Evolutionary conservation across 2,797 vertebrate species (phyloP), one percentile per base, ranked within the genome.

Genomic region (Neoniphon sammara): DNA sequence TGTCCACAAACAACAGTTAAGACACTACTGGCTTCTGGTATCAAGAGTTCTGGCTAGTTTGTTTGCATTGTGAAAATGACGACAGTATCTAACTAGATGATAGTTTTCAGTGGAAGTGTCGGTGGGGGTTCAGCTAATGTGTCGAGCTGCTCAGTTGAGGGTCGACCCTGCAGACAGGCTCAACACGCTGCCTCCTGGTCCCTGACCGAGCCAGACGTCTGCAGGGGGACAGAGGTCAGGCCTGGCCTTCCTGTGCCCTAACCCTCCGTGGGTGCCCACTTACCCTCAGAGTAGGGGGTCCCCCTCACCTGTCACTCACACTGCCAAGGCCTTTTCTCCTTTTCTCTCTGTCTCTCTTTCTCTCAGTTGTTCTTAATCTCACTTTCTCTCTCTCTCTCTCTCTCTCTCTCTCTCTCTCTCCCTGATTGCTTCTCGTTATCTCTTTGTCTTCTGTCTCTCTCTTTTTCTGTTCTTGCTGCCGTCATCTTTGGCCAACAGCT

Each of bases 251-350:
- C 90, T 93, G 85, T 91, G 87, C 84, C 83, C 87, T 92, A 88
- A 90, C 89, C 84, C 91, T 88, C 86, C 75, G 75, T 82, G 74
- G 92, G 90, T 92, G 85, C 90, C 89, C 85, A 93, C 92, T 93
- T 94, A 91, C 87, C 87, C 88, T 92, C 84, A 80, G 84, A 82
- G 87, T 84, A 91, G 91, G 92, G 87, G 91, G 89, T 91, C 89
- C 76, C 59, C 55, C 80, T 74, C 18, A 50, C 80, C 82, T 92
- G 91, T 90, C 90, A 91, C 71, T 93, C 88, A 91, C 70, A 46
- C 67, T 74, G 59, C 66, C 54, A 63, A 59, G 27, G 46, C 57
- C 52, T 61, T 34, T 34, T 59, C 39, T 67, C 63, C 5, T 52
- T 82, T 73, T 68, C 50, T 74, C 47, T 77, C 17, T 70, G 39